Evolutionary conservation across 2,888 invertebrate species (phyloP).

Genomic region (Rotaria macrura): DNA sequence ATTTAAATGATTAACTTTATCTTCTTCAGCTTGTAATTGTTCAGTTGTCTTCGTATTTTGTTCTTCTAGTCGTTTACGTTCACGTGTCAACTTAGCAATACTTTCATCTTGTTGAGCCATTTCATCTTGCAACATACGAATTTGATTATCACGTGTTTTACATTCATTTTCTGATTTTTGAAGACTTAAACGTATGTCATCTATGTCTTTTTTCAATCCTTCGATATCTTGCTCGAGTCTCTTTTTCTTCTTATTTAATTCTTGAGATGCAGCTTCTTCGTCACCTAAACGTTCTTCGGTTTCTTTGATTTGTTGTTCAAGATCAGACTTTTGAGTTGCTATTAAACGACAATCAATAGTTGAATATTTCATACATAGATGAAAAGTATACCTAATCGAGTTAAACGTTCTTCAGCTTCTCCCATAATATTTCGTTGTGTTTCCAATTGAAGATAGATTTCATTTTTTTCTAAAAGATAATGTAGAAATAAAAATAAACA

Average conservation of each 20-base stretch:
- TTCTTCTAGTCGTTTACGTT: slow-evolving; percentile 36
- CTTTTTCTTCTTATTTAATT: slow-evolving; percentile 85
- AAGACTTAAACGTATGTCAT: slow-evolving; percentile 82
- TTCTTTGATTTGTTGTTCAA: slow-evolving; percentile 85
- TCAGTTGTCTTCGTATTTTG: slow-evolving; percentile 35
- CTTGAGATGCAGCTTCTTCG: slow-evolving; percentile 91
- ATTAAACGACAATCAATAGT: background rate
- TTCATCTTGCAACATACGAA: slow-evolving; percentile 35
- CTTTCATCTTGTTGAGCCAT: slow-evolving; percentile 74
- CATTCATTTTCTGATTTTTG: slow-evolving; percentile 36
- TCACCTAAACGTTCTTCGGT: slow-evolving; percentile 88
- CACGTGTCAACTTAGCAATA: slow-evolving; percentile 35
- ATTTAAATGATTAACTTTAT: slow-evolving; percentile 75
- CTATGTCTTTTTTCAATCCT: slow-evolving; percentile 89
- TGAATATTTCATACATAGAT: background rate
- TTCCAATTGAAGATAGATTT: slow-evolving; percentile 73
- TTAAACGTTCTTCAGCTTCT: slow-evolving; percentile 79
- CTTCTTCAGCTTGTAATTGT: slow-evolving; percentile 36
- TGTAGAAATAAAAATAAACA: background rate
- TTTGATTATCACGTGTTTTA: slow-evolving; percentile 36
- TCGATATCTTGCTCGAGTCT: slow-evolving; percentile 87
- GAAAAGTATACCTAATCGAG: background rate
- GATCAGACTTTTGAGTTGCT: slow-evolving; percentile 72
- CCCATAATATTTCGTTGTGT: slow-evolving; percentile 77
- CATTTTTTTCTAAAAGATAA: slow-evolving; percentile 69